Evolutionary conservation across 2,797 vertebrate genomes (phyloP).

Genomic region (Muscicapa comitata): DNA sequence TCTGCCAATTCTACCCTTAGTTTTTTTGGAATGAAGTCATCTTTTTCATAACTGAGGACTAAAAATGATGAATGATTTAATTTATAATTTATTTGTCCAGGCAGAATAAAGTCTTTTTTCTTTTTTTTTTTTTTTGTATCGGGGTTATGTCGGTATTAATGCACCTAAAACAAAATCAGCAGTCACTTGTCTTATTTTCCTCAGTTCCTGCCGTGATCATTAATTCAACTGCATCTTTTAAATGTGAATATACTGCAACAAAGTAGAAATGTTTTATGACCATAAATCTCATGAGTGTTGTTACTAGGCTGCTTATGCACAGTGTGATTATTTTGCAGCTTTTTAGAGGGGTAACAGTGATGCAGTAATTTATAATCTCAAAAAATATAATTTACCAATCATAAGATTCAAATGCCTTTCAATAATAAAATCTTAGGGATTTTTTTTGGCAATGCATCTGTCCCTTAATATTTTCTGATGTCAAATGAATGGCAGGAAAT

Average conservation of each 20-base stretch:
- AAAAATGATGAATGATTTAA: conserved; percentile 4
- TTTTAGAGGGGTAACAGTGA: background rate
- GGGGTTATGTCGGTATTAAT: background rate
- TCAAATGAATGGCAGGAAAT: background rate
- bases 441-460: background rate
- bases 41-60: background rate
- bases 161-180: background rate
- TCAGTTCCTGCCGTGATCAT: background rate
- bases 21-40: conserved; percentile 3
- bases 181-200: background rate
- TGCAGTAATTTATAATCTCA: background rate
- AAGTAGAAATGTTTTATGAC: background rate
- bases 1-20: conserved; percentile 1
- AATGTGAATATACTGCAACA: background rate
- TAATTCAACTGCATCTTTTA: background rate
- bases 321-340: background rate
- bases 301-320: background rate
- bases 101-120: background rate
- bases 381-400: background rate
- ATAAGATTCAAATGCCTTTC: background rate
- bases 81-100: conserved; percentile 14
- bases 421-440: background rate
- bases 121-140: background rate
- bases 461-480: background rate
- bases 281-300: background rate